phyloP scores from a whole-genome alignment of 92 coral and sea anemone genomes.

The Phenganax marumi region DNA sequence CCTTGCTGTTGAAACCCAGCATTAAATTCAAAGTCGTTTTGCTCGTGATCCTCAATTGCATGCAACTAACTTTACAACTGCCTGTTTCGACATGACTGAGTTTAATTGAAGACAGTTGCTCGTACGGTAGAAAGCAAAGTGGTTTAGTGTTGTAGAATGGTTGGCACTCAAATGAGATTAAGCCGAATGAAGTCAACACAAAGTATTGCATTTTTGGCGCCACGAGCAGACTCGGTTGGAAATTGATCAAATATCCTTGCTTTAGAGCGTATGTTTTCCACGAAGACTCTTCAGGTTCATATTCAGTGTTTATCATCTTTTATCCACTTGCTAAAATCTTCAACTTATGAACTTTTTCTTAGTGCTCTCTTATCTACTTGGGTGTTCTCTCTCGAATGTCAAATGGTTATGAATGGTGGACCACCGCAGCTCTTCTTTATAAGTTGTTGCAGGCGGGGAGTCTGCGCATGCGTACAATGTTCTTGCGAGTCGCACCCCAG shows the following conservation, averaged over 20 bases:
- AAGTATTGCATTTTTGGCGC: slow-evolving; percentile 34
- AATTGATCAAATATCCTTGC: slow-evolving; percentile 19
- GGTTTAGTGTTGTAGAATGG: slow-evolving; percentile 10
- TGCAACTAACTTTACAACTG: slow-evolving; percentile 1
- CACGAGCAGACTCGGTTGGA: not conserved
- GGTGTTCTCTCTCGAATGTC: not conserved
- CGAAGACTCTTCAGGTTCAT: not conserved
- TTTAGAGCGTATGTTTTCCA: slow-evolving; percentile 15
- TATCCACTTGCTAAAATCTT: too few relatives aligned
- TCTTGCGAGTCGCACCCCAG: too few relatives aligned
- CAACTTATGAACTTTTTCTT: too few relatives aligned
- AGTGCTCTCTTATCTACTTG: too few relatives aligned
- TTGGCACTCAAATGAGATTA: slow-evolving; percentile 6
- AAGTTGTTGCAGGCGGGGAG: not conserved
- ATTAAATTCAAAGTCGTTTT: not conserved
- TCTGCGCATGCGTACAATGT: not conserved
- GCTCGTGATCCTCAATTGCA: slow-evolving; percentile 27
- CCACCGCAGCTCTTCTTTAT: not conserved
- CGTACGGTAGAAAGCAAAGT: slow-evolving; percentile 8
- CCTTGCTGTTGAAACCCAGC: slow-evolving; percentile 6
- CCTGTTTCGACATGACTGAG: not conserved
- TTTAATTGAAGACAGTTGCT: slow-evolving; percentile 25
- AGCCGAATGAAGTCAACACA: slow-evolving; percentile 4
- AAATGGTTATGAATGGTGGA: not conserved
- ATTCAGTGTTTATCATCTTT: too few relatives aligned